Conservation (phyloP, 2,797 vertebrate genomes). For the Smutsia temminckii region DNA sequence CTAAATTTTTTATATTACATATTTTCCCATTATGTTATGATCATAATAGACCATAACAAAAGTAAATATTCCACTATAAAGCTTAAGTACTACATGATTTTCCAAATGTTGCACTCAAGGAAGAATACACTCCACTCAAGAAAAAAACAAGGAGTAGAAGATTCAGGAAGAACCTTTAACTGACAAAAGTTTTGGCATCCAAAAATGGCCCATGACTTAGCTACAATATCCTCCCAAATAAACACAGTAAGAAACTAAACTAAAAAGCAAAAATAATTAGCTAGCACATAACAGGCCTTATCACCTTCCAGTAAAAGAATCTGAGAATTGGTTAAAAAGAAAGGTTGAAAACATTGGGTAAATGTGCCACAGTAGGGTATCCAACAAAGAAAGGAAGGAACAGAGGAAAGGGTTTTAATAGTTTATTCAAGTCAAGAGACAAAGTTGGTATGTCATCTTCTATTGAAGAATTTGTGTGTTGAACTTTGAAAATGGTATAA, state of each 20-base stretch:
- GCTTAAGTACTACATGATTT: neutral
- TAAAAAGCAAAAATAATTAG: constrained; percentile 5
- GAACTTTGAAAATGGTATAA: neutral
- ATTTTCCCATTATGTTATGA: constrained; percentile 2
- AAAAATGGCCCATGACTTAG: neutral
- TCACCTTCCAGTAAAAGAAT: neutral
- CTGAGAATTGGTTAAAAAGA: neutral
- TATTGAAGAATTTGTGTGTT: neutral
- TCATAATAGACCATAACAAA: neutral
- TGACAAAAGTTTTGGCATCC: neutral
- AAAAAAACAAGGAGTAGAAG: neutral
- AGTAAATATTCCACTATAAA: constrained; percentile 9
- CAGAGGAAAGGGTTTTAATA: neutral
- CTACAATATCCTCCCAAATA: neutral
- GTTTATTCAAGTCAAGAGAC: neutral
- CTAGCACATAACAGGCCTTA: neutral
- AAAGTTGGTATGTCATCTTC: neutral
- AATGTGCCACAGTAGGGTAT: neutral
- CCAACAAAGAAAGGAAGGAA: neutral
- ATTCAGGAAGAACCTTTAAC: neutral
- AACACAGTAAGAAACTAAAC: constrained; percentile 3
- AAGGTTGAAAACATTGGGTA: neutral
- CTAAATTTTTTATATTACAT: neutral
- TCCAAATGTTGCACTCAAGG: neutral
- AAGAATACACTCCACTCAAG: neutral